Evolutionary conservation across 2,113 vertebrate species (phyloP).

Genomic region (Heterocephalus glaber): DNA sequence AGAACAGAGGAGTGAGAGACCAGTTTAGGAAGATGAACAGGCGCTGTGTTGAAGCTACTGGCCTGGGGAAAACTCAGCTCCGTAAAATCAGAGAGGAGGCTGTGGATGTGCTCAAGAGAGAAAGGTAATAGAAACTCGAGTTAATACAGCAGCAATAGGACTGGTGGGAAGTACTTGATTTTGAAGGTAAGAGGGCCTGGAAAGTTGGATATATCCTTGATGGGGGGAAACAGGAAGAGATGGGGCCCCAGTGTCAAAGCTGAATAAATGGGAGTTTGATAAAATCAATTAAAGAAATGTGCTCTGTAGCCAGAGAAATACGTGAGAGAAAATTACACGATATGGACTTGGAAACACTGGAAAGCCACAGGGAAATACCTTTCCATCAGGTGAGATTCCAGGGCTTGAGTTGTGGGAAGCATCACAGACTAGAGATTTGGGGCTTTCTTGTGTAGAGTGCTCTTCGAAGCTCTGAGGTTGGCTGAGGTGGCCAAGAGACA

Average conservation of each 20-base stretch:
- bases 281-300: slow-evolving; percentile 21
- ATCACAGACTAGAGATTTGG: neutral
- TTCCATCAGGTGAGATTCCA: neutral
- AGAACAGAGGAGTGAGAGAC: neutral
- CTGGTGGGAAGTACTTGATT: neutral
- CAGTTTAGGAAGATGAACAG: neutral
- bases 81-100: neutral
- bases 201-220: neutral
- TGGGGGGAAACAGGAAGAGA: neutral
- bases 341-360: neutral
- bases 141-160: neutral
- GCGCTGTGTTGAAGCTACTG: neutral
- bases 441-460: neutral
- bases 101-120: neutral
- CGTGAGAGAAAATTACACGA: neutral
- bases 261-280: neutral
- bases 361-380: neutral
- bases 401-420: neutral
- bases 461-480: neutral
- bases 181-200: neutral
- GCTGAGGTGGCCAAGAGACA: neutral
- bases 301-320: neutral
- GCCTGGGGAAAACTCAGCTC: neutral
- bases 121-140: neutral
- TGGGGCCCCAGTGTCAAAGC: neutral